A percentile compares a stretch with the other conserved stretches of the same genome.
These are phyloP conservation scores for Drosophila kepulauana DNA, from an alignment of 1,140 invertebrate genomes.

Conservation along the genomic window DNA sequence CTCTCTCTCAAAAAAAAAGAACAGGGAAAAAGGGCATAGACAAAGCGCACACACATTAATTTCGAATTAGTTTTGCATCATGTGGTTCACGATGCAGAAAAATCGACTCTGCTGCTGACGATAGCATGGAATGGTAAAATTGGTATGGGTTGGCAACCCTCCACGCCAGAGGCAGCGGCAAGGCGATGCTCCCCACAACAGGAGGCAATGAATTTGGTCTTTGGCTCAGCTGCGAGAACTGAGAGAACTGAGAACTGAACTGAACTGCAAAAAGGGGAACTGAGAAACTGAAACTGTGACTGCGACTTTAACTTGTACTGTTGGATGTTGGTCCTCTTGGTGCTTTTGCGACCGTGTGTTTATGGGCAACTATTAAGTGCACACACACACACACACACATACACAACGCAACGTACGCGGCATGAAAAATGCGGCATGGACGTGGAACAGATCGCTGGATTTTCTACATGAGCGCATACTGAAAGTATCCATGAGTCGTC, in stretches of 20 bases:
- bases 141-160: slow-evolving; percentile 35
- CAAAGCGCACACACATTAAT: slow-evolving; percentile 83
- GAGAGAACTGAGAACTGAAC: neutral
- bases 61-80: slow-evolving; percentile 84
- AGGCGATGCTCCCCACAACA: slow-evolving; percentile 35
- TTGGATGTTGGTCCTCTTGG: too few species aligned
- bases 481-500: slow-evolving; percentile 54
- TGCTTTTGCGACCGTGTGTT: slow-evolving; percentile 50
- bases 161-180: neutral
- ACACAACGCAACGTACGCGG: slow-evolving; percentile 49
- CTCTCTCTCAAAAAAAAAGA: neutral
- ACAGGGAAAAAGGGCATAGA: slow-evolving; percentile 57
- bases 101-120: slow-evolving; percentile 63
- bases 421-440: slow-evolving; percentile 81
- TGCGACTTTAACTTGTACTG: neutral
- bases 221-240: slow-evolving; percentile 40
- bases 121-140: neutral
- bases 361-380: slow-evolving; percentile 82
- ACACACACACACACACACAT: slow-evolving; percentile 37
- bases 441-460: slow-evolving; percentile 83
- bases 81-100: slow-evolving; percentile 84
- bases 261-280: neutral
- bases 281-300: neutral
- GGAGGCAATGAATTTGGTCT: slow-evolving; percentile 36
- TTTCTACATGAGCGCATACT: slow-evolving; percentile 80